Evolutionary conservation across 2,113 vertebrate species (phyloP), one percentile per base, ranked within the genome.

Genomic region (Pheucticus melanocephalus): DNA sequence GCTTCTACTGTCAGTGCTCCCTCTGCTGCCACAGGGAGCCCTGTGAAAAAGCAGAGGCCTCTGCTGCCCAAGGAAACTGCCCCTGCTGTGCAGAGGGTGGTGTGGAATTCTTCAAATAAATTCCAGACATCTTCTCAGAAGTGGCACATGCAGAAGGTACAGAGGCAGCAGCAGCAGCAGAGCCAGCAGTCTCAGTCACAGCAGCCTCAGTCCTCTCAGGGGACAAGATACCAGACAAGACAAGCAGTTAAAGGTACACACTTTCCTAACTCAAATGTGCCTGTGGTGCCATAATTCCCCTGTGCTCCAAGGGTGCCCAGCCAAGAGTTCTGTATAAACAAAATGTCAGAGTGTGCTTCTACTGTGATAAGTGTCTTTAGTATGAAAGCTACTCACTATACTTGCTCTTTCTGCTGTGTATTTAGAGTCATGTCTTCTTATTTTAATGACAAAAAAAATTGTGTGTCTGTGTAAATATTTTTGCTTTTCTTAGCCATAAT

Each of bases 91-190:
- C 99, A 99, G 97, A 98, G 98, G 44, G 99, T 99, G 33, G 98
- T 99, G 92, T 99, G 99, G 99, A 99, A 99, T 98, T 99, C 99
- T 22, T 98, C 98, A 51, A 99, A 98, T 94, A 99, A 99, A 97
- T 99, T 99, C 97, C 99, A 99, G 97, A 98, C 99, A 1, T 99
- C 99, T 6, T 99, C 99, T 87, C 99, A 99, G 98, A 99, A 99
- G 97, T 99, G 98, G 98, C 99, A 99, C 87, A 98, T 99, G 98
- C 99, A 99, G 98, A 99, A 99, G 97, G 98, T 99, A 65, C 99
- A 99, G 96, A 98, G 98, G 15, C 99, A 99, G 93, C 99, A 99
- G 91, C 98, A 98, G 95, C 97, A 98, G 84, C 97, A 98, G 94
- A 97, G 95, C 82, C 98, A 97, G 80, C 98, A 96, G 68, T 94